phyloP scores from a whole-genome alignment of 2,888 invertebrate genomes.

The Eristalinus sepulchralis region DNA sequence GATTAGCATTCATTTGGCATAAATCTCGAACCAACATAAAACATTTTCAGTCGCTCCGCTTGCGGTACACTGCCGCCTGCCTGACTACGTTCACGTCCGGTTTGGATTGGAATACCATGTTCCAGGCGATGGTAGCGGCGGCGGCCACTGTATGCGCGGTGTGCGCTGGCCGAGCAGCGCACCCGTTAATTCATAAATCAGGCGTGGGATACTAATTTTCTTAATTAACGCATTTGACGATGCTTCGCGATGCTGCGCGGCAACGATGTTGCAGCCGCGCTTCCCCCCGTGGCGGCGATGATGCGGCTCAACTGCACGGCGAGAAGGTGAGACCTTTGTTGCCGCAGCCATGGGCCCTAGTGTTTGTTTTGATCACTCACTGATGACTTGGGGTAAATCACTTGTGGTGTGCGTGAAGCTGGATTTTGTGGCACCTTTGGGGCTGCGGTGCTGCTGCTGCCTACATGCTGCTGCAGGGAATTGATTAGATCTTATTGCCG shows the following conservation, averaged over 20 bases:
- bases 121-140: not conserved
- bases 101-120: conserved; percentile 62
- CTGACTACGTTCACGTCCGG: conserved; percentile 54
- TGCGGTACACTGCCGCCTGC: not conserved
- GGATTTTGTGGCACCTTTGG: conserved; percentile 20
- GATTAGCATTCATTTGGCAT: conserved; percentile 71
- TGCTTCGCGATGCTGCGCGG: not conserved
- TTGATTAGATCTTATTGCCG: conserved; percentile 68
- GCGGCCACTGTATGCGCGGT: conserved; percentile 19
- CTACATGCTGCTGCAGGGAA: conserved; percentile 17
- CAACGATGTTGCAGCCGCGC: too few relatives aligned
- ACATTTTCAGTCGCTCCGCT: conserved; percentile 45
- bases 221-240: conserved; percentile 76
- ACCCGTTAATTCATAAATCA: conserved; percentile 76
- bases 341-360: conserved; percentile 7
- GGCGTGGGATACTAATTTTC: conserved; percentile 77
- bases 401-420: conserved; percentile 3
- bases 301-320: conserved; percentile 36
- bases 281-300: too few relatives aligned
- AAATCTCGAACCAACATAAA: conserved; percentile 69
- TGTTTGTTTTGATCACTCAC: conserved; percentile 66
- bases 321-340: conserved; percentile 58
- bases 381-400: conserved; percentile 62
- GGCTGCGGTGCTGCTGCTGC: not conserved
- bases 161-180: conserved; percentile 30